Evolutionary conservation across 1,140 invertebrate species (phyloP), one percentile per base, ranked within the genome.

Genomic region (Saccostrea cuccullata): DNA sequence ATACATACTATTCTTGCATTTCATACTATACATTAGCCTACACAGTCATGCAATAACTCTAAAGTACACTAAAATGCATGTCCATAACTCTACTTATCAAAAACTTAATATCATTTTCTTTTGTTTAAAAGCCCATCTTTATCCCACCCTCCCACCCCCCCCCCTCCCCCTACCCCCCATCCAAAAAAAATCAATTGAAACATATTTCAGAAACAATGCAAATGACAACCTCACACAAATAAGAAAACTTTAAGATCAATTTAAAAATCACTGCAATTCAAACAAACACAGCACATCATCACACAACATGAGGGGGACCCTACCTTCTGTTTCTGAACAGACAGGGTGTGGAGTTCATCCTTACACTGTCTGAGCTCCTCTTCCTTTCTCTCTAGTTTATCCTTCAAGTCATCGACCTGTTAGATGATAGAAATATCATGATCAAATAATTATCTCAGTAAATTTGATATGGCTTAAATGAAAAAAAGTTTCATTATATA

Each of bases 361-460:
- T 64, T 17, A n/a, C 30, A 36, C 5, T 64, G 47, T 36, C 55
- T 23, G 4, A 85, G 55, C 20, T 85, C 84, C 20, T 85, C 84
- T 60, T 85, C 84, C 55, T 85, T 85, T 13, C 30, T 40, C 26
- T 85, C 55, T 20, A 85, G 26, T 36, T 85, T 55, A n/a, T 85
- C 58, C 30, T 58, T 85, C 15, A 85, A 36, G 56, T 58, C 55
- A 85, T 85, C 84, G 8, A 85, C 58, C 84, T 85, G 70, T 30
- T 1, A 6, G 58, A n/a, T 64, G 58, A 64, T 64, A 20, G 5
- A 64, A 64, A 64, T 6, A 17, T 20, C 58, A 17, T 8, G 6
- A 20, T 64, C 17, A 64, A 64, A 64, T 64, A 0, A 64, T n/a
- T n/a, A 64, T 6, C 17, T n/a, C 58, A 60, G 13, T n/a, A 64